Evolutionary conservation across 1,140 invertebrate species (phyloP).

Genomic region (Drosophila sturtevanti): DNA sequence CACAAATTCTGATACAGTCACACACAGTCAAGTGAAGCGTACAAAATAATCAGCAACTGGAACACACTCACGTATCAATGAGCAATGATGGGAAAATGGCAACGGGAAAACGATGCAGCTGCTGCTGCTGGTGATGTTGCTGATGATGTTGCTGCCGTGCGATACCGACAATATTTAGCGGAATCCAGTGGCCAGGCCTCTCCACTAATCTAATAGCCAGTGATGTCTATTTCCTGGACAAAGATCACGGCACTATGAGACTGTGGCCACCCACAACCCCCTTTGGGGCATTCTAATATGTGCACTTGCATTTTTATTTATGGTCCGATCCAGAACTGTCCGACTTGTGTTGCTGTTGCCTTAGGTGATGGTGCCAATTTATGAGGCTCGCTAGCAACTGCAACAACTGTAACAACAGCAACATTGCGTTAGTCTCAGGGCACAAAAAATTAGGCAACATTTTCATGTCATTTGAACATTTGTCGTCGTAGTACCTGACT

Average conservation of each 20-base stretch:
- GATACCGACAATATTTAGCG: neutral
- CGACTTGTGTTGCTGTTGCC: neutral
- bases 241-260: neutral
- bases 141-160: slow-evolving; percentile 42
- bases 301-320: slow-evolving; percentile 12
- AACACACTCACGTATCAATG: slow-evolving; percentile 38
- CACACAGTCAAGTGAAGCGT: slow-evolving; percentile 8
- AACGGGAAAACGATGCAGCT: slow-evolving; percentile 9
- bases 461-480: slow-evolving; percentile 59
- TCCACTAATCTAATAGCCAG: slow-evolving; percentile 15
- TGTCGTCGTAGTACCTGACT: slow-evolving; percentile 40
- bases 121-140: slow-evolving; percentile 34
- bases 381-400: slow-evolving; percentile 8
- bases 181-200: slow-evolving; percentile 4
- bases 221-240: neutral
- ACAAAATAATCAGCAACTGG: slow-evolving; percentile 24
- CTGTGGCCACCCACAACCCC: neutral
- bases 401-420: slow-evolving; percentile 10
- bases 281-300: slow-evolving; percentile 11
- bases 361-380: neutral
- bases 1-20: too few species aligned
- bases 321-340: neutral
- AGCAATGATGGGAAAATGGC: slow-evolving; percentile 49
- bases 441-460: slow-evolving; percentile 72
- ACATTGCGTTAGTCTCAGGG: slow-evolving; percentile 28